A percentile compares a stretch with the other conserved stretches of the same genome.
Evolutionary conservation across 2,888 invertebrate species (phyloP).

Genomic region (Polyommatus iphigenia): DNA sequence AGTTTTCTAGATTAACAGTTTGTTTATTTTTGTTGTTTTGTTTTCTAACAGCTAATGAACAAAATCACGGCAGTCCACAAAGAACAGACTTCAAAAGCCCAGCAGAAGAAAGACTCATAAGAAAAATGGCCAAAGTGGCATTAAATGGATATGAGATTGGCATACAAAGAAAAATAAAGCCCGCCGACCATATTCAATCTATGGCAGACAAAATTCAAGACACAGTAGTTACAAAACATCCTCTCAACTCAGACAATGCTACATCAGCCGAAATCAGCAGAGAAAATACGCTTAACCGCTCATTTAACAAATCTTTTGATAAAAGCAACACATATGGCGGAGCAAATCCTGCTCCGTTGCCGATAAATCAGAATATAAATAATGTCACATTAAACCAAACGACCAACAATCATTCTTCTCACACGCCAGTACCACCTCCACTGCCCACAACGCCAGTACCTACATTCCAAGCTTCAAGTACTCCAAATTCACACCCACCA

Average conservation of each 20-base stretch:
- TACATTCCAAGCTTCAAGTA: conserved; percentile 57
- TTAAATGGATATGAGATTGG: conserved; percentile 77
- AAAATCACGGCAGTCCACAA: conserved; percentile 54
- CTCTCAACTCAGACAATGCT: conserved; percentile 63
- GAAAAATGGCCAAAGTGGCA: conserved; percentile 78
- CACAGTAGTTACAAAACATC: conserved; percentile 76
- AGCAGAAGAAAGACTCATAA: conserved; percentile 73
- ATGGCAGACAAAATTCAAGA: conserved; percentile 78
- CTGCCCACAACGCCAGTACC: conserved; percentile 69
- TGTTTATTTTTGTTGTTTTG: conserved; percentile 29
- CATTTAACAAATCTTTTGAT: conserved; percentile 58
- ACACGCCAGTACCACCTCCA: conserved; percentile 63
- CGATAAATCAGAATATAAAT: conserved; percentile 29
- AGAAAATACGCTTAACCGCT: conserved; percentile 56
- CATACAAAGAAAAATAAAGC: conserved; percentile 76
- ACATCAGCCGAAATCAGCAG: conserved; percentile 61
- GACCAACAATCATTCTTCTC: conserved; percentile 39
- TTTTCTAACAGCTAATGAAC: conserved; percentile 72
- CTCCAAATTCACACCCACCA: conserved; percentile 49
- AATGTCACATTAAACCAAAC: conserved; percentile 44
- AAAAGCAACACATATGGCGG: conserved; percentile 47
- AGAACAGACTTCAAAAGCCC: conserved; percentile 73
- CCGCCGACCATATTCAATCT: conserved; percentile 74
- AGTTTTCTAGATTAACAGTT: conserved; percentile 29
- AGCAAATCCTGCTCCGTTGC: conserved; percentile 30